Base-by-base conservation (phyloP, 2,888 invertebrate species). In the Malthinus seriepunctatus region DNA sequence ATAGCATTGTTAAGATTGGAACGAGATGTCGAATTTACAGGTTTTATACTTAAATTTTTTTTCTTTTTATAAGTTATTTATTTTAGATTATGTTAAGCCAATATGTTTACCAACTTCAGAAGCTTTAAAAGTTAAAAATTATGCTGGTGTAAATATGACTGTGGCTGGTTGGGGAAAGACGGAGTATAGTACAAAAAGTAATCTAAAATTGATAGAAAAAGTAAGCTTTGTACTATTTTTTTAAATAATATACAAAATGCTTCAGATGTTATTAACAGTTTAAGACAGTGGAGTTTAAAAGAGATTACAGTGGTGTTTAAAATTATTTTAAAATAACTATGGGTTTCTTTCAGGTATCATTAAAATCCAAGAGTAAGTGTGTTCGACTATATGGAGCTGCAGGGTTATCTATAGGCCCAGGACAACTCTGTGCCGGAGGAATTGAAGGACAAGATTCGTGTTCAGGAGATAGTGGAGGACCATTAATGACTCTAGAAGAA, bases 111-210 rank as follows among this genome's bases (percentile, higher is more conserved):
- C 88, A 0, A 63, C 74, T 11, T 38, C 66, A 0, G 64, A 72
- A 15, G 64, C 63, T 8, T 68, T 79, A 1, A 67, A 76, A 14
- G 69, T 62, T 0, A 75, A 78, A 33, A 70, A 75, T 2, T 82
- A 78, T 48, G 80, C 73, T 47, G 80, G 81, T 0, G 67, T 78
- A 15, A 79, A 77, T 8, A 72, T 86, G 61, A 78, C 76, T 48
- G 84, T 85, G 0, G 85, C 86, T 9, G 88, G 88, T 8, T 88
- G 88, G 88, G 88, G 88, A 6, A 84, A 81, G 71, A 86, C 86
- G 0, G 85, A 86, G 67, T 76, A 63, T 1, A 70, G 69, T n/a
- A 79, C 80, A 1, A 78, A 78, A 8, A 83, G 83, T 31, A 75
- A 78, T 38, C 64, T 82, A 7, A 83, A 83, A 67, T 65, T 84